A percentile compares a stretch with the other conserved stretches of the same genome.
These are phyloP conservation scores for Morone chrysops DNA, from an alignment of 2,113 vertebrate genomes.

Conservation along the genomic window DNA sequence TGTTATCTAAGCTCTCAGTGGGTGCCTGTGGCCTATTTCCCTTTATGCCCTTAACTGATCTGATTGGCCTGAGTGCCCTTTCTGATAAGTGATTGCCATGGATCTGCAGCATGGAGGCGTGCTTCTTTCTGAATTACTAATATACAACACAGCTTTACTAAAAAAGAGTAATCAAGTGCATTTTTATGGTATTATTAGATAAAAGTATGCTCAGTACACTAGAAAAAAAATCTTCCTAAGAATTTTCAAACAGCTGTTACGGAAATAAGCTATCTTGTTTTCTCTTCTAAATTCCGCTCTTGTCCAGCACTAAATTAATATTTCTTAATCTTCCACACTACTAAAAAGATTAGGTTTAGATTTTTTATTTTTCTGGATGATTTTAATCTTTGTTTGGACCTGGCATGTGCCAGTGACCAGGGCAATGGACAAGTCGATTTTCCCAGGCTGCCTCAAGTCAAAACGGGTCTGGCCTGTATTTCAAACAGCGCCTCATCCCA, in stretches of 20 bases:
- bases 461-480: constrained; percentile 39
- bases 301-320: constrained; percentile 46
- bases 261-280: constrained; percentile 46
- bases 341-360: constrained; percentile 46
- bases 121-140: constrained; percentile 18
- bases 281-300: constrained; percentile 10
- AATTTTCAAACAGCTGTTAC: constrained; percentile 21
- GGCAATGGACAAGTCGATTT: constrained; percentile 36
- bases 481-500: constrained; percentile 37
- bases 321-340: constrained; percentile 31
- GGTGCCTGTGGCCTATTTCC: constrained; percentile 65
- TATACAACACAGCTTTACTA: not conserved
- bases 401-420: constrained; percentile 27
- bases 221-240: not conserved
- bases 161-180: not conserved
- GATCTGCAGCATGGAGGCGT: constrained; percentile 42
- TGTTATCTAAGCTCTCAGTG: constrained; percentile 68
- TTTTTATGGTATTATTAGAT: constrained; percentile 18
- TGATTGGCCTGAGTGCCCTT: constrained; percentile 50
- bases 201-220: not conserved
- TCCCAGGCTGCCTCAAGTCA: constrained; percentile 38
- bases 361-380: constrained; percentile 20
- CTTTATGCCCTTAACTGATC: constrained; percentile 56
- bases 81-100: constrained; percentile 48
- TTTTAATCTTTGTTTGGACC: constrained; percentile 41